Percentiles rank a stretch among this genome's conserved stretches.
These are phyloP conservation scores for Chymomyza procnemis DNA, from an alignment of 2,888 invertebrate species.

Conservation along the genomic window DNA sequence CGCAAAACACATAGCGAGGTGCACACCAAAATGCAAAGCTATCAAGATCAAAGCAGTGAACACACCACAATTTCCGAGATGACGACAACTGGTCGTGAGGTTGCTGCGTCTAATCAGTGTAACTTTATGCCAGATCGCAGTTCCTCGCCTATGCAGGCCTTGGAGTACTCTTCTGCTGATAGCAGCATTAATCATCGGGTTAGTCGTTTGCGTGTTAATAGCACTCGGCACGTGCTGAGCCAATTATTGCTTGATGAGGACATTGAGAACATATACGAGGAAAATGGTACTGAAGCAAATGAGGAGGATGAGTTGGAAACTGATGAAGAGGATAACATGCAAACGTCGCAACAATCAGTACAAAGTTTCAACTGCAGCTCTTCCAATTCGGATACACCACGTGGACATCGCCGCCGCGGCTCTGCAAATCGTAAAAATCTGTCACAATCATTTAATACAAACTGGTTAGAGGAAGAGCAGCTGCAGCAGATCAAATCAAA, in stretches of 20 bases:
- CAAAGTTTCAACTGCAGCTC: constrained; percentile 67
- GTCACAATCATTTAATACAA: constrained; percentile 76
- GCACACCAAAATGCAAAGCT: constrained; percentile 23
- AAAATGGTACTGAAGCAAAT: constrained; percentile 10
- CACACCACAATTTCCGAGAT: constrained; percentile 50
- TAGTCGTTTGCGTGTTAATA: constrained; percentile 66
- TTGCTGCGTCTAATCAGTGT: constrained; percentile 18
- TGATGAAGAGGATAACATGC: constrained; percentile 67
- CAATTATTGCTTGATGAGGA: neutral
- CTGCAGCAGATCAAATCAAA: constrained; percentile 14
- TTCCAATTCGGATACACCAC: constrained; percentile 74
- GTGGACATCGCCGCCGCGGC: constrained; percentile 68
- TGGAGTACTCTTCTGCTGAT: constrained; percentile 64
- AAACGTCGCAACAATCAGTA: constrained; percentile 66
- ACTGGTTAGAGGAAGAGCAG: constrained; percentile 55
- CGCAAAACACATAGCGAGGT: constrained; percentile 18
- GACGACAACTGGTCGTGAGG: constrained; percentile 19
- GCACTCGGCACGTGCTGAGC: constrained; percentile 23
- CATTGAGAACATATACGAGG: neutral
- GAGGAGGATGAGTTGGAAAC: constrained; percentile 37
- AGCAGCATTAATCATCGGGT: constrained; percentile 68
- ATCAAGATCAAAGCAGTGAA: constrained; percentile 30
- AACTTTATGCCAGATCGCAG: constrained; percentile 74
- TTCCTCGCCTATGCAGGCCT: constrained; percentile 54
- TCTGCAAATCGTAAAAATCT: constrained; percentile 77